Conservation (phyloP, 2,113 vertebrate genomes). For the Xiphophorus couchianus region DNA sequence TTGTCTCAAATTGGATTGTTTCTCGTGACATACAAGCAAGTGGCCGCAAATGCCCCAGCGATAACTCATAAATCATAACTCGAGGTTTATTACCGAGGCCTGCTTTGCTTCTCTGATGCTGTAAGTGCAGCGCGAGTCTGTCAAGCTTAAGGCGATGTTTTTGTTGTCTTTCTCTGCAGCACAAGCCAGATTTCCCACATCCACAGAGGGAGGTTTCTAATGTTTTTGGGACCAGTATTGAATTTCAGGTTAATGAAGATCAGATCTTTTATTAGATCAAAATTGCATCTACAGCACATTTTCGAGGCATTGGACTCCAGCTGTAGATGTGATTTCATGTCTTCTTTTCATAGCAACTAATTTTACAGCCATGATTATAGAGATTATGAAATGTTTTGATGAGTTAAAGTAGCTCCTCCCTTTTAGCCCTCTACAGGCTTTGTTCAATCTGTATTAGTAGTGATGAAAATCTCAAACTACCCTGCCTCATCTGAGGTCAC, state of each 20-base stretch:
- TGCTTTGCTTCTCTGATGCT: slow-evolving; percentile 19
- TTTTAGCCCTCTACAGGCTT: not conserved
- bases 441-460: not conserved
- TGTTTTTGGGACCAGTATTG: slow-evolving; percentile 60
- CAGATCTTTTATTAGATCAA: slow-evolving; percentile 45
- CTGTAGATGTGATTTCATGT: slow-evolving; percentile 43
- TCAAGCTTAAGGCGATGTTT: slow-evolving; percentile 23
- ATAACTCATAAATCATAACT: slow-evolving; percentile 38
- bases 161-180: slow-evolving; percentile 27
- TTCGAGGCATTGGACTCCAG: slow-evolving; percentile 34
- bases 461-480: not conserved
- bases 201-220: slow-evolving; percentile 39
- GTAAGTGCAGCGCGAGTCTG: slow-evolving; percentile 26
- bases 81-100: slow-evolving; percentile 22
- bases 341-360: slow-evolving; percentile 42
- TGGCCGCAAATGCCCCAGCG: slow-evolving; percentile 18
- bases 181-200: slow-evolving; percentile 38
- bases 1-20: slow-evolving; percentile 24
- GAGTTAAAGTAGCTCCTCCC: not conserved
- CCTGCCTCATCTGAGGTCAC: not conserved
- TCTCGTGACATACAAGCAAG: slow-evolving; percentile 25
- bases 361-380: slow-evolving; percentile 8
- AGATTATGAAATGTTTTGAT: slow-evolving; percentile 7
- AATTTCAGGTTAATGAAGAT: slow-evolving; percentile 68
- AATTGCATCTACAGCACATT: slow-evolving; percentile 64